A percentile compares a stretch with the other conserved stretches of the same genome.
phyloP scores from a whole-genome alignment of 2,797 vertebrate species.

The Parauchenoglanis punctatus region DNA sequence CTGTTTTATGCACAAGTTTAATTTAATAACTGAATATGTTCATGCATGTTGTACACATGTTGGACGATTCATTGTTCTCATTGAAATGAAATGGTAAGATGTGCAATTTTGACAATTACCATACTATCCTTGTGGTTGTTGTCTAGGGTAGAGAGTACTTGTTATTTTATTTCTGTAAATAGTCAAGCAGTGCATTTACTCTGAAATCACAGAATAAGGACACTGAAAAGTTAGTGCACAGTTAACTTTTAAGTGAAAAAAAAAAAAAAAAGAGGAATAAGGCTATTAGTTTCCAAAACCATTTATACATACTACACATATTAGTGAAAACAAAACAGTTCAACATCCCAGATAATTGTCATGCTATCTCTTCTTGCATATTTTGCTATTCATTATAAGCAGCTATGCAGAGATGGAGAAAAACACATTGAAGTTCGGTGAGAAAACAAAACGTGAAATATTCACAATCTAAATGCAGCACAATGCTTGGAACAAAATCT shows the following conservation, averaged over 20 bases:
- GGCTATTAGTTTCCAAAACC: conserved; percentile 21
- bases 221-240: conserved; percentile 3
- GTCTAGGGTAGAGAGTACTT: background rate
- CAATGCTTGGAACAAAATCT: background rate
- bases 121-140: background rate
- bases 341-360: background rate
- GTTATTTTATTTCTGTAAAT: background rate
- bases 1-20: background rate
- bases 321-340: background rate
- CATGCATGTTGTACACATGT: background rate
- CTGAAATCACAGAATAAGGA: background rate
- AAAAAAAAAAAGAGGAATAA: background rate
- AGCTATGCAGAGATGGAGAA: conserved; percentile 8
- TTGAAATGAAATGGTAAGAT: background rate
- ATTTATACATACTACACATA: conserved; percentile 22
- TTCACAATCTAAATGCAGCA: conserved; percentile 12
- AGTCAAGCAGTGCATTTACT: background rate
- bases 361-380: background rate
- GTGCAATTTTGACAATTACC: background rate
- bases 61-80: background rate
- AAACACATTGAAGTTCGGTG: background rate
- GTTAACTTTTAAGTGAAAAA: background rate
- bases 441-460: conserved; percentile 16
- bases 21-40: background rate
- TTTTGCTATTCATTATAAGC: background rate